Evolutionary conservation across 2,888 invertebrate species (phyloP), one percentile per base, ranked within the genome.

Genomic region (Campoletis raptor): DNA sequence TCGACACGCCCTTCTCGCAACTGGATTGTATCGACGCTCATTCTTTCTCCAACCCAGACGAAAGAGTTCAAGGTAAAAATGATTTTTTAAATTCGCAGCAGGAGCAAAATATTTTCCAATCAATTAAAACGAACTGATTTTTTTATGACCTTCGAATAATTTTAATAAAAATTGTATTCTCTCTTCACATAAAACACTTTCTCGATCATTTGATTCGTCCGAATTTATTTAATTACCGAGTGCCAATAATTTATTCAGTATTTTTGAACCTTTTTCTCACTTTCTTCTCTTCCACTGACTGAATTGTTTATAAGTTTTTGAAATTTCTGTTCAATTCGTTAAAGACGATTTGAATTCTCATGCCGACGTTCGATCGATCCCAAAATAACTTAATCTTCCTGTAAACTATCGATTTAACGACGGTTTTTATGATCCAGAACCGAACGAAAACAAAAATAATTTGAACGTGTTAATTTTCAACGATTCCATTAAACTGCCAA

Each of bases 381-480:
- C 21, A 66, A 42, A 81, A 81, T 81, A 73, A 73, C 72, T 18
- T 48, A 37, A 40, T 57, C 18, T 61, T 37, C 37, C 10, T 54
- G 78, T 69, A 78, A 69, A 69, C 69, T 52, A 54, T 78, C 67
- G 52, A 64, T 80, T 54, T 61, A 70, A 70, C 30, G 57, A 81
- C 48, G 72, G 64, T 64, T 73, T 64, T 30, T 48, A 81, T 66
- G 52, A 66, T 40, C 40, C 64, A 37, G 45, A 21, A 77, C 77
- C 74, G 80, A 81, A 24, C 74, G 70, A 52, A 87, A 87, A 87
- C 85, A 87, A 81, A 86, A 86, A 86, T 54, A 85, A 87, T 88
- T 88, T 78, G 74, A 74, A 80, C 82, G 79, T 52, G 72, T 72
- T 61, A 36, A 73, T 36, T 24, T 48, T 21, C 64, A 37, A 81